Evolutionary conservation across 2,113 vertebrate genomes (phyloP).

Genomic region (Dunckerocampus dactyliophorus): DNA sequence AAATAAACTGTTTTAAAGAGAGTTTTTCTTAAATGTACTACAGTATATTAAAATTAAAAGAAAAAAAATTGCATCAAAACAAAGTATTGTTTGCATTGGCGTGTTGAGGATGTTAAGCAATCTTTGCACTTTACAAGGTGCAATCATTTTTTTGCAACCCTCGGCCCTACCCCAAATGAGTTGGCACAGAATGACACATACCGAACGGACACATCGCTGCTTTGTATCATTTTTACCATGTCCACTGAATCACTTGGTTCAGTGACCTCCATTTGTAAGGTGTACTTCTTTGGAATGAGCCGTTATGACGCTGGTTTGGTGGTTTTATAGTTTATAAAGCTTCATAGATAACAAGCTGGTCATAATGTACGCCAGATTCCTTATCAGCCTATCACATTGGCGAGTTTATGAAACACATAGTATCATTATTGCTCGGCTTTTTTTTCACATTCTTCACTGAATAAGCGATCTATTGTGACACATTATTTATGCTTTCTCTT

Average conservation of each 20-base stretch:
- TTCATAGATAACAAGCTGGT: neutral
- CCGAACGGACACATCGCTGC: too few relatives aligned
- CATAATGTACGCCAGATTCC: neutral
- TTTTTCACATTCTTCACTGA: too few relatives aligned
- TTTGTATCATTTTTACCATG: too few relatives aligned
- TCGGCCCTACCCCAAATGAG: neutral
- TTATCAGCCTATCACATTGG: neutral
- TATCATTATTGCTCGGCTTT: too few relatives aligned
- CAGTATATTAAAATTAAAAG: too few relatives aligned
- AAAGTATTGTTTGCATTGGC: neutral
- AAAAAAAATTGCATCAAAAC: neutral
- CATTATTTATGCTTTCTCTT: too few relatives aligned
- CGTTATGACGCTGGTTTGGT: neutral
- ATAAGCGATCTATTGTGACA: too few relatives aligned
- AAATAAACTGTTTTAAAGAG: too few relatives aligned
- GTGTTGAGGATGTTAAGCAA: neutral
- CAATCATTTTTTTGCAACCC: neutral
- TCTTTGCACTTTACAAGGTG: neutral
- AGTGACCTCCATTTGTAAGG: neutral
- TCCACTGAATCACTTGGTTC: neutral
- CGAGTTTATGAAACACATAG: too few relatives aligned
- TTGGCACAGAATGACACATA: too few relatives aligned
- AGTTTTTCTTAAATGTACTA: too few relatives aligned
- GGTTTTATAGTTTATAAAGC: neutral
- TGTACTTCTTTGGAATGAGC: constrained; percentile 10